Conservation (phyloP, 2,797 vertebrate genomes). For the Trachops cirrhosus region DNA sequence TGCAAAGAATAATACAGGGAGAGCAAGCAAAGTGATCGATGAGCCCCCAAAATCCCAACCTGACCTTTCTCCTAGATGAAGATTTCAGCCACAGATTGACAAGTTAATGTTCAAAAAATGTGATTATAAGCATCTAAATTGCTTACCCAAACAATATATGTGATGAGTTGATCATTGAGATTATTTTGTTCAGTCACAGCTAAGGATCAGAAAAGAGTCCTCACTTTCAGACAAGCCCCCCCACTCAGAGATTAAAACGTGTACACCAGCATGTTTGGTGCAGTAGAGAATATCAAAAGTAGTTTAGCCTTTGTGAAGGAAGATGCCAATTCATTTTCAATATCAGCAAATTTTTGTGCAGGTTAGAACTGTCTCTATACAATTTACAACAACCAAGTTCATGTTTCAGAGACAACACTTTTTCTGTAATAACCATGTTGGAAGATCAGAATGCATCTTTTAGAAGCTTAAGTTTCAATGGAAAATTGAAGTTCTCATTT, state of each 20-base stretch:
- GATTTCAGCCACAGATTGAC: neutral
- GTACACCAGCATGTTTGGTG: neutral
- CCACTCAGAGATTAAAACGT: neutral
- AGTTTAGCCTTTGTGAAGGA: neutral
- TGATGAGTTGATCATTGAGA: neutral
- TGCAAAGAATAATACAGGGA: neutral
- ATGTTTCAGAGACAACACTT: neutral
- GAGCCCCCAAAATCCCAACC: neutral
- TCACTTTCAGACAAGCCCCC: neutral
- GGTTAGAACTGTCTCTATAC: neutral
- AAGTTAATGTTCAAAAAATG: neutral
- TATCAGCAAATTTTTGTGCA: neutral
- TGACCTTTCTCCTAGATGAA: neutral
- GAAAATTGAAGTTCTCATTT: neutral
- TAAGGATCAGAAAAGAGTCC: neutral
- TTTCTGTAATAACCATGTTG: neutral
- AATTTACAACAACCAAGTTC: neutral
- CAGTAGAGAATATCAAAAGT: neutral
- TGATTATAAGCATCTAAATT: neutral
- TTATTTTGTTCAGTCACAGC: neutral
- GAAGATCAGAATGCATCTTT: neutral
- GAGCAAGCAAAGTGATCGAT: neutral
- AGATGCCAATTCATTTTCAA: neutral
- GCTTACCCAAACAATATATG: neutral
- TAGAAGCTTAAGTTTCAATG: slow-evolving; percentile 6